phyloP scores from a whole-genome alignment of 2,888 invertebrate genomes.

The Eilema griseolum region DNA sequence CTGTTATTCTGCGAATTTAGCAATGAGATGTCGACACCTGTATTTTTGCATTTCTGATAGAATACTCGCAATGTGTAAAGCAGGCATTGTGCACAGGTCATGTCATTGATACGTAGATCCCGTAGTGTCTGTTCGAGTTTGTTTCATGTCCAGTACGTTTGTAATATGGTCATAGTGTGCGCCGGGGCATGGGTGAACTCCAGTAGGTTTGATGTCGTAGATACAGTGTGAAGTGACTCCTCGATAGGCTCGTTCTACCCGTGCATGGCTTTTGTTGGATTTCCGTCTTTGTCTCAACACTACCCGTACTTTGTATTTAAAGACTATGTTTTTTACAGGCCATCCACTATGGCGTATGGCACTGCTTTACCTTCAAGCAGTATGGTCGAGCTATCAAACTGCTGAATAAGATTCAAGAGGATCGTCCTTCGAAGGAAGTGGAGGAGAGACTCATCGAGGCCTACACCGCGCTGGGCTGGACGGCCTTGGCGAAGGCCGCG shows the following conservation, averaged over 20 bases:
- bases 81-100: neutral
- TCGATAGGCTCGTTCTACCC: neutral
- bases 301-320: neutral
- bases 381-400: conserved; percentile 94
- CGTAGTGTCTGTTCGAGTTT: neutral
- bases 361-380: conserved; percentile 92
- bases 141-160: neutral
- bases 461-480: conserved; percentile 90
- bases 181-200: neutral
- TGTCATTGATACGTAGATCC: neutral
- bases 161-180: neutral
- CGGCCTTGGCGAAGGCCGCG: conserved; percentile 85
- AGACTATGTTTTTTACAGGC: conserved; percentile 77
- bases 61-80: neutral
- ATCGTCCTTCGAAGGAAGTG: conserved; percentile 91
- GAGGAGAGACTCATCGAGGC: conserved; percentile 90
- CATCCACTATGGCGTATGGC: conserved; percentile 93
- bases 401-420: conserved; percentile 92
- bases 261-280: neutral
- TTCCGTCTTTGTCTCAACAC: neutral
- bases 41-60: neutral
- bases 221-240: neutral
- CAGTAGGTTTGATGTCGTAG: neutral
- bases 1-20: neutral
- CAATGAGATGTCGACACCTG: neutral